Evolutionary conservation across 1,140 invertebrate genomes (phyloP), one percentile per base, ranked within the genome.

Genomic region (Drosophila parvula): DNA sequence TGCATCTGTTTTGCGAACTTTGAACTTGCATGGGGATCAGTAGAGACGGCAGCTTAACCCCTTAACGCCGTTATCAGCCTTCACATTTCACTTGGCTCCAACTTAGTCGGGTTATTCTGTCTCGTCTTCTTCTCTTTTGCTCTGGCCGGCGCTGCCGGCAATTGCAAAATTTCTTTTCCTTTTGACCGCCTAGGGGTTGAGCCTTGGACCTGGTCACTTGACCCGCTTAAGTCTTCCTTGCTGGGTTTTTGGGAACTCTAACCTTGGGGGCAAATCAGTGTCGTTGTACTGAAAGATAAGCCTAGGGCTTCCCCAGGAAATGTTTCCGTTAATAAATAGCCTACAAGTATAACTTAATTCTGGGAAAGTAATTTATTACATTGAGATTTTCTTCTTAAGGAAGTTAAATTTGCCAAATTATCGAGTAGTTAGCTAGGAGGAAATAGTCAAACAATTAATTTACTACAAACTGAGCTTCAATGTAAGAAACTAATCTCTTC

Each of bases 1-100:
- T 79, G 77, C 77, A 79, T 56, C 69, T 51, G 61, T 30, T 56
- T 60, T 30, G 57, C 47, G 71, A 86, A 88, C 82, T 88, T 88
- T 86, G 82, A 86, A 86, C 82, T 88, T 88, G 82, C 79, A 36
- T 43, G 32, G 34, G 62, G 11, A 62, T 58, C 61, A 48, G 16
- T 36, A 55, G 59, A 34, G 48, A 38, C 38, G 34, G 5, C 63
- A 74, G 73, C 80, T 88, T 89, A 88, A 89, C 79, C 84, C 83
- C 65, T 89, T 89, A 89, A 89, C 74, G 64, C 83, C 73, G 51
- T 82, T 88, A 88, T 88, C 83, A 80, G 73, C 77, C 74, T 83
- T 89, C 62, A 50, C 83, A 88, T 89, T 88, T 89, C 83, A 88
- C 80, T 88, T 70, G 73, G 73, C 50, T 79, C 22, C 22, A 73